Base-by-base conservation (phyloP, 2,797 vertebrate genomes). In the Centroberyx gerrardi region DNA sequence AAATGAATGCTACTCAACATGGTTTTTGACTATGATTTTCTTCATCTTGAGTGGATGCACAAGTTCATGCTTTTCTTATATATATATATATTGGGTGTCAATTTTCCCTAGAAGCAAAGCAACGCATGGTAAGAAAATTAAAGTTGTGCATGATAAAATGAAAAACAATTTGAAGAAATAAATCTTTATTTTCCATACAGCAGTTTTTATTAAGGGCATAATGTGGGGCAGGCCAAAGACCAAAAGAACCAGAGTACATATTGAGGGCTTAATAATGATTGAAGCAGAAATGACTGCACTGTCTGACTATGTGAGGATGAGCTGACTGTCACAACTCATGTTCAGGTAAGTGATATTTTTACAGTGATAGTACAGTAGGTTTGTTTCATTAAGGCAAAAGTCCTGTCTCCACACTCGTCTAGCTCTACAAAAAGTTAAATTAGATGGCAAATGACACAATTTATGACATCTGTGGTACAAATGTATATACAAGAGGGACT, bases 181-280 rank as follows among this genome's bases (percentile, higher is more conserved):
- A 90, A 92, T 88, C 70, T 91, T 91, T 92, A 93, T 93, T 95
- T 87, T 87, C 83, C 70, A 86, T 88, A 92, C 81, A 89, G 83
- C 79, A 91, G 72, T 66, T 84, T 86, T 74, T 84, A 59, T 76
- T 63, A 53, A 68, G 53, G 51, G 46, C 64, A 62, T 29, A 78
- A 76, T 33, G 69, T 40, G 28, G 55, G 54, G 46, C 53, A 22
- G 67, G 61, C 66, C 49, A 63, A 61, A 82, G 64, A 72, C 67
- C 22, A 48, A 70, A 68, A 62, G 60, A 63, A 17, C 51, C 69
- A 9, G 40, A 36, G 46, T 53, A 72, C 58, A 72, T 55, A 33
- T 33, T 33, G 7, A 33, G 33, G 33, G 33, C 33, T 5, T 33
- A 33, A 68, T 63, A 13, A 73, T 54, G 61, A 64, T 84, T 56